Evolutionary conservation across 2,113 vertebrate species (phyloP).

Genomic region (Sorex fumeus): DNA sequence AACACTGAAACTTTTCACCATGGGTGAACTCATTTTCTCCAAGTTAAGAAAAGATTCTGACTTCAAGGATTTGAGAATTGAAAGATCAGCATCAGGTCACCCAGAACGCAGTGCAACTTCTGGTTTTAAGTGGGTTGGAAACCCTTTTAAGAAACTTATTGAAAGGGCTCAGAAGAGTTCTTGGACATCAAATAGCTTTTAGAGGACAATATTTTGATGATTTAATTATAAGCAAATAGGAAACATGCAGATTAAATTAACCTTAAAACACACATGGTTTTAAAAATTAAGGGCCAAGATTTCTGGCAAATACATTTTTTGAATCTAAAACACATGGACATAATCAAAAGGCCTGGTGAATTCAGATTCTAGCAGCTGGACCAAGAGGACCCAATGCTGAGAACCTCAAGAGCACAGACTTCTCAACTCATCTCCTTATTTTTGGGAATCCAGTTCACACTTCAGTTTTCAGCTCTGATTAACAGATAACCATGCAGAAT

Average conservation of each 20-base stretch:
- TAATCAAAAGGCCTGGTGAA: conserved; percentile 46
- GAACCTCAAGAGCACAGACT: background rate
- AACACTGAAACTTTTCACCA: conserved; percentile 59
- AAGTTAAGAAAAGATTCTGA: conserved; percentile 73
- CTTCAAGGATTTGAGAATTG: conserved; percentile 81
- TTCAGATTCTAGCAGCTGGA: conserved; percentile 8
- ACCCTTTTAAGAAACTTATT: conserved; percentile 78
- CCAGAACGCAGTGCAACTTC: conserved; percentile 79
- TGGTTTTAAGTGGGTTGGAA: conserved; percentile 80
- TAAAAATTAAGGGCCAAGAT: conserved; percentile 79
- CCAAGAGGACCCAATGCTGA: background rate
- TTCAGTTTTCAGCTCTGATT: conserved; percentile 74
- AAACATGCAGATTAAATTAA: conserved; percentile 85
- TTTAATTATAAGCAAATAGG: conserved; percentile 85
- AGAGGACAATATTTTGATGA: conserved; percentile 83
- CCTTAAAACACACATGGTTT: conserved; percentile 83
- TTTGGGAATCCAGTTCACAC: background rate
- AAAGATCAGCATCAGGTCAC: conserved; percentile 78
- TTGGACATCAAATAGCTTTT: conserved; percentile 83
- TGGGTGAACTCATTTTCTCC: conserved; percentile 70
- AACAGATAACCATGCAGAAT: conserved; percentile 69
- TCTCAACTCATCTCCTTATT: background rate
- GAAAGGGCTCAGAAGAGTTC: conserved; percentile 76
- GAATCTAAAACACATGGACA: conserved; percentile 83
- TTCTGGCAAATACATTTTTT: conserved; percentile 70